Evolutionary conservation across 92 coral and sea anemone genomes (phyloP), one percentile per base, ranked within the genome.

Genomic region (Palythoa grandis): DNA sequence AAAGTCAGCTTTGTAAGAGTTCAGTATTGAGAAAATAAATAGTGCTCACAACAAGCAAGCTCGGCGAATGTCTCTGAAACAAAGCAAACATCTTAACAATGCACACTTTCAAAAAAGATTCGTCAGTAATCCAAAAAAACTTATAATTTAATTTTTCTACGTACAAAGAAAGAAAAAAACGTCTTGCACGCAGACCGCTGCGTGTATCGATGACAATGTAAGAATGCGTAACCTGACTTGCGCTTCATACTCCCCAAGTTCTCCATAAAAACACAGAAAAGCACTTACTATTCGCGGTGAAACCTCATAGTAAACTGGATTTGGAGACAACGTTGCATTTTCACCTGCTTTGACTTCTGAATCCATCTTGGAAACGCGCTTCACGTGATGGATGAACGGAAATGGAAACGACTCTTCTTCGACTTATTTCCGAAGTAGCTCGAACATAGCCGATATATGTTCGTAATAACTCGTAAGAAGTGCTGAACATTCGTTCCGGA

Each of bases 281-380:
- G 78, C 11, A 15, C 82, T 76, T 76, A 53, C 82, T 29, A 39
- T 53, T 15, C 65, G 22, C 3, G 82, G 82, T 10, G 82, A 76
- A 76, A 76, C 82, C 20, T 52, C 82, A 24, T 76, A 53, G 50
- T 76, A 76, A 76, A 76, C 82, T 76, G 82, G 82, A 52, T 29
- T 52, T 8, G 82, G 82, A 15, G 82, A 76, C 61, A 76, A 24
- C 23, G 20, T 4, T 2, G 82, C 3, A 12, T 11, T 4, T 53
- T 53, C 66, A 76, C 66, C 82, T 76, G 82, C 82, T 76, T 76
- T 76, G 16, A 35, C 43, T 76, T 76, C 82, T 11, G 82, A 76
- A 52, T 47, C 61, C 82, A 76, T 76, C 35, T 76, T 76, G 63
- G 61, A 23, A 53, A 57, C 38, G 0, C 22, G 11, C 3, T n/a